Base-by-base conservation (phyloP, 2,797 vertebrate genomes). In the Microcaecilia unicolor region DNA sequence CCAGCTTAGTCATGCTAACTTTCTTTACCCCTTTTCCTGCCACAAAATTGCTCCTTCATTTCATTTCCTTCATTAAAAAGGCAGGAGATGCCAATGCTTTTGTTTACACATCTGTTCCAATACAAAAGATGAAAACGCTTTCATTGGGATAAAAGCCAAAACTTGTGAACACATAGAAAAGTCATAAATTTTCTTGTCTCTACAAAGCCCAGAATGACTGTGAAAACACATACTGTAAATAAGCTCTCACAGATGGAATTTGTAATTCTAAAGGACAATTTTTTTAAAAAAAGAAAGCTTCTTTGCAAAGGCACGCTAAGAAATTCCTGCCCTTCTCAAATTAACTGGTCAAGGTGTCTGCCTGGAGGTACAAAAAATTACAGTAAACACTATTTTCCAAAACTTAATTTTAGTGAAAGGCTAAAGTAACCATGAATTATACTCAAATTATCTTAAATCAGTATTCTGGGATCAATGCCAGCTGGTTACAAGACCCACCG, bases 81-180 rank as follows among this genome's bases (percentile, higher is more conserved):
- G 34, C 36, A 44, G 22, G 7, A 61, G 21, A 44, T 23, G 64
- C 37, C 27, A 55, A 58, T 51, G 21, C 21, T 57, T 55, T 33
- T 36, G 33, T 59, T 63, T 65, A 57, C 27, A 58, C 39, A 66
- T 70, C 37, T 68, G 60, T 66, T 75, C 44, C 74, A 78, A 74
- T 36, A 58, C 0, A 55, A 45, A 61, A 54, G 40, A 58, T 33
- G 49, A 55, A 63, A 62, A 67, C 38, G 52, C n/a, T 55, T 29
- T 44, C 17, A 61, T 22, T 34, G 39, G 56, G 57, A 53, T 35
- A 64, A 61, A 42, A 32, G 54, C 44, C 56, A 74, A 48, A 44
- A 18, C 20, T 18, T 42, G 32, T 55, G 61, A 75, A 67, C 25
- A 51, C 7, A 30, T 4, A 30, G 26, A 16, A 41, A 70, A 65